A percentile compares a stretch with the other conserved stretches of the same genome.
Evolutionary conservation across 2,113 vertebrate species (phyloP).

Genomic region (Sinocyclocheilus grahami): DNA sequence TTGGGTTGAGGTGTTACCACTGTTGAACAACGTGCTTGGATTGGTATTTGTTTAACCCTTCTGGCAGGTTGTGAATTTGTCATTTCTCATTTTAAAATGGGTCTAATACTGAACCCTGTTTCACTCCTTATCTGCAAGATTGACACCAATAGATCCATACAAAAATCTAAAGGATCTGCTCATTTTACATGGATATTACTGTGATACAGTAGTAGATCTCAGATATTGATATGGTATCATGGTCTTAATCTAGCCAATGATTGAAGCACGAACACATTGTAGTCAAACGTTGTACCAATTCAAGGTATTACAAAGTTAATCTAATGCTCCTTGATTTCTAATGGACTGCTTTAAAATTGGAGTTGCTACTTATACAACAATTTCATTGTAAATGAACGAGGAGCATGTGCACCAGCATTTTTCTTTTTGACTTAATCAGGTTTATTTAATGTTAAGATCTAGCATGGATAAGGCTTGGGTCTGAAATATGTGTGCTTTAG

Average conservation of each 20-base stretch:
- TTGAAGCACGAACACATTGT: not conserved
- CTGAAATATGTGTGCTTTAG: not conserved
- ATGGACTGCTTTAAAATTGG: not conserved
- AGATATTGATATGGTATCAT: not conserved
- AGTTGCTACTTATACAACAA: not conserved
- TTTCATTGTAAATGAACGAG: not conserved
- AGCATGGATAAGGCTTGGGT: not conserved
- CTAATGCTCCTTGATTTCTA: not conserved
- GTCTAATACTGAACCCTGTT: not conserved
- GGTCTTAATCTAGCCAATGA: not conserved
- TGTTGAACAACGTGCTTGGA: not conserved
- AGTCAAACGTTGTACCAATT: not conserved
- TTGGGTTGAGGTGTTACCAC: slow-evolving; percentile 32
- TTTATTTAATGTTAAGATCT: slow-evolving; percentile 6
- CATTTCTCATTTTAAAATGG: not conserved
- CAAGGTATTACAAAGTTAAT: not conserved
- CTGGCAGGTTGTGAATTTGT: not conserved
- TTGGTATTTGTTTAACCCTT: not conserved
- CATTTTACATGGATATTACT: not conserved
- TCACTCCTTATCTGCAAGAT: not conserved
- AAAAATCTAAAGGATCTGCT: not conserved
- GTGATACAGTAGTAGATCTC: not conserved
- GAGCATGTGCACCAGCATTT: not conserved
- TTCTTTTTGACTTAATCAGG: not conserved
- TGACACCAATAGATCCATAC: not conserved